phyloP scores from a whole-genome alignment of 2,113 vertebrate species.

The Ia io region DNA sequence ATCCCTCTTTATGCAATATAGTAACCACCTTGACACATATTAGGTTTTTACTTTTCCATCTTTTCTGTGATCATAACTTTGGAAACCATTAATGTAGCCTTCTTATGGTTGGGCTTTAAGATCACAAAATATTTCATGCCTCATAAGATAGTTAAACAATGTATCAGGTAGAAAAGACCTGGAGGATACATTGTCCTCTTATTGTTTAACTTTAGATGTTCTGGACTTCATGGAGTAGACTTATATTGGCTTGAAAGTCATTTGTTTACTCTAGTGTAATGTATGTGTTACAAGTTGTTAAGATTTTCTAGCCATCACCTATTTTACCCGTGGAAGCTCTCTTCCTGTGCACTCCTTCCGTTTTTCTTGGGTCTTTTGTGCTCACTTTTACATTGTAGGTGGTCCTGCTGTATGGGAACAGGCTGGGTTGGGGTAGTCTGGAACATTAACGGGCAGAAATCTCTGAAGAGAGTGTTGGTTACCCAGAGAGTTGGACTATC shows the following conservation, averaged over 20 bases:
- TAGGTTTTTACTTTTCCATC: slow-evolving; percentile 24
- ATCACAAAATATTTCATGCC: neutral
- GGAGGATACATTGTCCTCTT: neutral
- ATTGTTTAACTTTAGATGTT: neutral
- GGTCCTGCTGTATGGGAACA: neutral
- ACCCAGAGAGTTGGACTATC: neutral
- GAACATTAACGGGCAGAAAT: neutral
- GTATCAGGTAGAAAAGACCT: neutral
- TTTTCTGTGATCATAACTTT: neutral
- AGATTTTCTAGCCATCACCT: neutral
- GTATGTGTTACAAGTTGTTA: neutral
- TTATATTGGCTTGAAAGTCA: neutral
- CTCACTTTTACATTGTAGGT: neutral
- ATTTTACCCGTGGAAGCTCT: neutral
- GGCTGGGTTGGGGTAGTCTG: neutral
- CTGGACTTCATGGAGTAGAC: neutral
- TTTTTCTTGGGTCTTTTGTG: neutral
- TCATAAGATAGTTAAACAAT: neutral
- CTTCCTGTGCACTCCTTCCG: accelerated
- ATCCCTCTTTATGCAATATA: neutral
- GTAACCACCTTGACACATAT: neutral
- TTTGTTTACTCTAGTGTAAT: neutral
- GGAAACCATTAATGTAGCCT: neutral
- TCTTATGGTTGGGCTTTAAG: slow-evolving; percentile 6
- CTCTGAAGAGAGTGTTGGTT: neutral